Evolutionary conservation across 2,888 invertebrate species (phyloP).

Genomic region (Drosophila rubida): DNA sequence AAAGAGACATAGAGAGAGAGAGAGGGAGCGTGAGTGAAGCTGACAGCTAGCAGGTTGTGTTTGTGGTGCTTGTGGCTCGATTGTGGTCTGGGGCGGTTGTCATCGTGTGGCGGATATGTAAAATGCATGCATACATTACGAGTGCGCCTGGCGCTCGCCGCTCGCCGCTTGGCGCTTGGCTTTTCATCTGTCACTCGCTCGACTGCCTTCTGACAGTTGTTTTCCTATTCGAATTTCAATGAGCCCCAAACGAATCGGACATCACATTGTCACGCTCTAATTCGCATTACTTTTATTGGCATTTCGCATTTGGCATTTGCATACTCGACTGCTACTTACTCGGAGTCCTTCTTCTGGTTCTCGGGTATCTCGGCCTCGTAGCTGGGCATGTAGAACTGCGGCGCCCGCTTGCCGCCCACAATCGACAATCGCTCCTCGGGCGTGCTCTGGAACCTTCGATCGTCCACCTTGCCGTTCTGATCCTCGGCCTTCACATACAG

Average conservation of each 20-base stretch:
- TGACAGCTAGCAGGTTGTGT: slow-evolving; percentile 31
- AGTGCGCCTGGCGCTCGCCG: slow-evolving; percentile 23
- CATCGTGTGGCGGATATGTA: slow-evolving; percentile 33
- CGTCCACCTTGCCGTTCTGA: slow-evolving; percentile 96
- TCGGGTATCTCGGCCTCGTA: slow-evolving; percentile 98
- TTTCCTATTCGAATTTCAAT: slow-evolving; percentile 75
- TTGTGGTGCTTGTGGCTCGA: background rate
- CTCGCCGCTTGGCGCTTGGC: too few species aligned
- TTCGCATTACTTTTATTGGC: slow-evolving; percentile 70
- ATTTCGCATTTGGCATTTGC: slow-evolving; percentile 65
- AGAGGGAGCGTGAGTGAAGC: slow-evolving; percentile 10
- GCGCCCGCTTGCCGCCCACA: slow-evolving; percentile 98
- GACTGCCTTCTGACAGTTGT: slow-evolving; percentile 75
- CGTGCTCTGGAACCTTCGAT: slow-evolving; percentile 94
- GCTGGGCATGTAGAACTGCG: slow-evolving; percentile 98
- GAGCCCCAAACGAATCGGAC: slow-evolving; percentile 34
- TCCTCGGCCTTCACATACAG: slow-evolving; percentile 98
- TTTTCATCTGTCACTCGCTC: slow-evolving; percentile 51
- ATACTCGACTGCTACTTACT: slow-evolving; percentile 88
- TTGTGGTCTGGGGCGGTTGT: slow-evolving; percentile 16
- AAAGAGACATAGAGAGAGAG: slow-evolving; percentile 21
- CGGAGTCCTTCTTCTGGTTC: slow-evolving; percentile 98
- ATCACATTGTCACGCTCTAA: slow-evolving; percentile 46
- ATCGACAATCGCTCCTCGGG: slow-evolving; percentile 96
- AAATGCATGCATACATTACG: slow-evolving; percentile 63